phyloP scores from a whole-genome alignment of 2,888 invertebrate genomes.

The Apamea crenata region DNA sequence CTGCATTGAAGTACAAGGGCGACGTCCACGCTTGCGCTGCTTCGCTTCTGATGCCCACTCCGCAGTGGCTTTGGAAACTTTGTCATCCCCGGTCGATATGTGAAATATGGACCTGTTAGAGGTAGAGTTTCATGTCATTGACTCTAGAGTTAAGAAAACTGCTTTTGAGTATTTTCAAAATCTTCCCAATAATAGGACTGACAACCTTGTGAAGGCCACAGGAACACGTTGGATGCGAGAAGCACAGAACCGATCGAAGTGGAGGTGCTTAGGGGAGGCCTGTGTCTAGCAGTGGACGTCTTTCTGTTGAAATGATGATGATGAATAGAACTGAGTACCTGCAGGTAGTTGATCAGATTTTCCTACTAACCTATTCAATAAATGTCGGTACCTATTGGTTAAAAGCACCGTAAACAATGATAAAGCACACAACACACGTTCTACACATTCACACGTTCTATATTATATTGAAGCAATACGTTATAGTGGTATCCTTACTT shows the following conservation, averaged over 20 bases:
- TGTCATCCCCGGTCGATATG: neutral
- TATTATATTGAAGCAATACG: neutral
- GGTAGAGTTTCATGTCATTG: neutral
- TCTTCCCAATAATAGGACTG: neutral
- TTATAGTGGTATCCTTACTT: slow-evolving; percentile 82
- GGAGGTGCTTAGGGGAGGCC: too few relatives aligned
- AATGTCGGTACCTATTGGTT: neutral
- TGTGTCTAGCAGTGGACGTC: too few relatives aligned
- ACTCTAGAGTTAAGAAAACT: neutral
- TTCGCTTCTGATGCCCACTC: neutral
- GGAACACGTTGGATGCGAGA: too few relatives aligned
- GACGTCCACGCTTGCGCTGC: neutral
- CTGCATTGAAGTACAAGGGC: neutral
- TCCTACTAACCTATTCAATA: neutral
- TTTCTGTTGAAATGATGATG: too few relatives aligned
- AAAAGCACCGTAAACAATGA: neutral
- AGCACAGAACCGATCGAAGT: too few relatives aligned
- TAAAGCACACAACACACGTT: neutral
- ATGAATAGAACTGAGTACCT: neutral
- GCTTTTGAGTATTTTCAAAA: neutral
- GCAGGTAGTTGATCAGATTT: neutral
- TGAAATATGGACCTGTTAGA: neutral
- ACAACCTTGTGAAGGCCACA: too few relatives aligned
- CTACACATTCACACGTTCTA: neutral
- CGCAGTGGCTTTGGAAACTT: neutral